Percentiles rank a stretch among this genome's conserved stretches.
Conservation (phyloP, 1,140 invertebrate species). For the Eumaeus atala region DNA sequence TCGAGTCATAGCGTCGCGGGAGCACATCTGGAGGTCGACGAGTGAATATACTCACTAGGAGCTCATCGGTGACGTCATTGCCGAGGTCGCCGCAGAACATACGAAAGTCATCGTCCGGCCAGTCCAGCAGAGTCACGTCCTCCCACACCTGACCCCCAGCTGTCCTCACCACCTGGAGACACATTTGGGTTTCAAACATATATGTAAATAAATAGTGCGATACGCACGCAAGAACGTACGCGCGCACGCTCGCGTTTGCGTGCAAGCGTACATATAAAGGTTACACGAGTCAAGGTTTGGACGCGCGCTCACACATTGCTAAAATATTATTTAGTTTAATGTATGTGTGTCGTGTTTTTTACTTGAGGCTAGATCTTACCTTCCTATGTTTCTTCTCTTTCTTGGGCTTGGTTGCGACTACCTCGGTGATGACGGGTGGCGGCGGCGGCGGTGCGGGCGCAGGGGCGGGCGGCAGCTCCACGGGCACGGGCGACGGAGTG, state of each 20-base stretch:
- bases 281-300: too few species aligned
- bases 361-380: slow-evolving; percentile 30
- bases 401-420: slow-evolving; percentile 50
- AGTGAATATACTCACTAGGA: slow-evolving; percentile 77
- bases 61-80: slow-evolving; percentile 98
- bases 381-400: slow-evolving; percentile 72
- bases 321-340: too few species aligned
- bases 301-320: too few species aligned
- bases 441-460: slow-evolving; percentile 41
- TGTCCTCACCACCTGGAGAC: slow-evolving; percentile 82
- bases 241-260: too few species aligned
- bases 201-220: neutral
- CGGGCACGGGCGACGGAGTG: slow-evolving; percentile 27
- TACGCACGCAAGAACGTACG: too few species aligned
- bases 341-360: too few species aligned
- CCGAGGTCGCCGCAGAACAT: slow-evolving; percentile 99
- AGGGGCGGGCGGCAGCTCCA: slow-evolving; percentile 40
- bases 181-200: neutral
- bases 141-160: slow-evolving; percentile 97
- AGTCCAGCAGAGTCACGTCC: slow-evolving; percentile 91
- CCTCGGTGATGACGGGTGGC: slow-evolving; percentile 22
- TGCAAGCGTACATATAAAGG: too few species aligned
- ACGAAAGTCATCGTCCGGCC: slow-evolving; percentile 97
- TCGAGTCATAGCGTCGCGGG: too few species aligned
- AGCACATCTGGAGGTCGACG: neutral